Evolutionary conservation across 1,140 invertebrate species (phyloP), one percentile per base, ranked within the genome.

Genomic region (Pemphigus obesinymphae): DNA sequence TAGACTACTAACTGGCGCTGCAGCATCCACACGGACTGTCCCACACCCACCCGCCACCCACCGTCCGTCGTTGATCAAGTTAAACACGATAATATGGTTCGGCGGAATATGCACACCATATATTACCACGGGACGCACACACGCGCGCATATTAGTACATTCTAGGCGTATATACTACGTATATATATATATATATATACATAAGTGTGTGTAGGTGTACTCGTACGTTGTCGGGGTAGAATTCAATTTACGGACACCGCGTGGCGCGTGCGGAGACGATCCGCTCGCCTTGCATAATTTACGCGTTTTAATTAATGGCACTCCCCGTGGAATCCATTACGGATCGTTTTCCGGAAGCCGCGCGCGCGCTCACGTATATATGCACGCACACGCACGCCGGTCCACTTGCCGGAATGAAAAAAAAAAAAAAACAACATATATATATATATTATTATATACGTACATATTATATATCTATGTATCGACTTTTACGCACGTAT

Each of bases 231-330:
- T 76, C 13, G 53, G 50, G 50, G 34, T 78, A 20, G 37, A 58
- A 80, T 80, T 80, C 55, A 63, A 80, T 80, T 80, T 78, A 17
- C n/a, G 75, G 75, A 78, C 20, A 53, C 20, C 48, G 73, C 17
- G 20, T 20, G 4, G 29, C 31, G n/a, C 75, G 53, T n/a, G 53
- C 10, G 53, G 75, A 78, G 34, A 61, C 75, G 34, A 40, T 78
- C 50, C 76, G n/a, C n/a, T 80, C 40, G 55, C n/a, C 76, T 80
- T 63, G 76, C 76, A 80, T 80, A 80, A 80, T 80, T 80, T 63
- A 80, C 76, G 76, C 37, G 76, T 80, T 80, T 80, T 80, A 80
- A 80, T 80, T 80, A 80, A 80, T 80, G 76, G 23, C 55, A 80
- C 76, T 80, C 76, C 55, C 76, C 76, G 55, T 61, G 76, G 76